These are phyloP conservation scores for Microchirus variegatus DNA, from an alignment of 2,797 vertebrate genomes.

Conservation along the genomic window DNA sequence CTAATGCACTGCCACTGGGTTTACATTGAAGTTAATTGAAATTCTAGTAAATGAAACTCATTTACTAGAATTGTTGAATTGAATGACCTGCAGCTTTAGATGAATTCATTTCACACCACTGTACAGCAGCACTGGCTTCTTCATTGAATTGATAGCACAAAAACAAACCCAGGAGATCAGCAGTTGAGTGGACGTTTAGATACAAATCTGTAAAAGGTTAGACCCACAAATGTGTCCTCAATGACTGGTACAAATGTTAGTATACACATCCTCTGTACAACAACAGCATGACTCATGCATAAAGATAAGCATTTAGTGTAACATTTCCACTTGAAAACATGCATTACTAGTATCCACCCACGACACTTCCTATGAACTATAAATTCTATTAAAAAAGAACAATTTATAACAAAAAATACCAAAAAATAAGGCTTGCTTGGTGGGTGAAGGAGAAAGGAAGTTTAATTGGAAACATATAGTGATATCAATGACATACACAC, in stretches of 20 bases:
- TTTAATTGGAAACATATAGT: slow-evolving; percentile 9
- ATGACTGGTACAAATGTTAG: neutral
- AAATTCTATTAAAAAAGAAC: neutral
- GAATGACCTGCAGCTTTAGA: too few relatives aligned
- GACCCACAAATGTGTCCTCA: neutral
- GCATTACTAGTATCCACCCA: neutral
- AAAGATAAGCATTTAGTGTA: neutral
- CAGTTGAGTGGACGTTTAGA: neutral
- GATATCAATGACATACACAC: slow-evolving; percentile 3
- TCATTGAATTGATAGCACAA: too few relatives aligned
- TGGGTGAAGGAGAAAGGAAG: slow-evolving; percentile 16
- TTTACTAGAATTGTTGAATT: too few relatives aligned
- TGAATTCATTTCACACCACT: too few relatives aligned
- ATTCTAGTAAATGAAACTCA: too few relatives aligned
- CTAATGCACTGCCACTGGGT: too few relatives aligned
- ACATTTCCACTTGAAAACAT: too few relatives aligned
- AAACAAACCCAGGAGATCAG: neutral
- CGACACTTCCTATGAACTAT: neutral
- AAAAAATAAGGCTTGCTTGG: neutral
- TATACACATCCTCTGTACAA: neutral
- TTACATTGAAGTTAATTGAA: too few relatives aligned
- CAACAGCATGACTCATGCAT: slow-evolving; percentile 10
- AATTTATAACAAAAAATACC: neutral
- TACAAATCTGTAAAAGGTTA: neutral
- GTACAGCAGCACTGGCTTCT: too few relatives aligned